Base-by-base conservation (phyloP, 2,797 vertebrate genomes). In the Loriculus beryllinus region DNA sequence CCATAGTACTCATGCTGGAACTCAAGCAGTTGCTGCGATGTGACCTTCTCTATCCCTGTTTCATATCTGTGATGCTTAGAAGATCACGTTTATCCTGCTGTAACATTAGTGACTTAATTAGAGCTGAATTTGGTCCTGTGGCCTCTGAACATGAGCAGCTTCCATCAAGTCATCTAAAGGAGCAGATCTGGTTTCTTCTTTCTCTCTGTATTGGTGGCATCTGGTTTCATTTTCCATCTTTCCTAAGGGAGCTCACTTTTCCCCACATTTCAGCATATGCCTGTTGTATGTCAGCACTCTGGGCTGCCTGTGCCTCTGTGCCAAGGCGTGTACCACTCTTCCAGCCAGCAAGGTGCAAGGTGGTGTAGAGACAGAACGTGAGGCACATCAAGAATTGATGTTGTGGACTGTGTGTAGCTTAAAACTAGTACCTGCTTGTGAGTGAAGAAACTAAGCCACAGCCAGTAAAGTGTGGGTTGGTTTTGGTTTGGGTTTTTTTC, bases 201-300 rank as follows among this genome's bases (percentile, higher is more conserved):
- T 92, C 74, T 91, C 51, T 88, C 42, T 33, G 80, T 72, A n/a
- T 71, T 91, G 68, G 67, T 74, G 77, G 93, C 69, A 57, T 96
- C 95, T 88, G 87, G 84, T 96, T 97, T 96, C 94, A 95, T 96
- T 95, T 95, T 94, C 93, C 90, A 83, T 91, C 93, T 91, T 91
- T 94, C 78, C 82, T 33, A 25, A 68, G 69, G 52, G 83, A 95
- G 84, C 94, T 96, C 91, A 88, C 92, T 96, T 95, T 96, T 65
- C 87, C 49, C 67, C 81, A 78, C 92, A 68, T 94, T 96, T 94
- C 88, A 91, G 76, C 63, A 70, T 81, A 63, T 72, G 74, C 75
- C 28, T 84, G 79, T 69, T 87, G 76, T 35, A 9, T 90, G 77
- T 68, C 88, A 95, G 87, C 42, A 29, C 57, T 48, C 45, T 0